phyloP scores from a whole-genome alignment of 1,140 invertebrate genomes.

The Epicauta chinensis region DNA sequence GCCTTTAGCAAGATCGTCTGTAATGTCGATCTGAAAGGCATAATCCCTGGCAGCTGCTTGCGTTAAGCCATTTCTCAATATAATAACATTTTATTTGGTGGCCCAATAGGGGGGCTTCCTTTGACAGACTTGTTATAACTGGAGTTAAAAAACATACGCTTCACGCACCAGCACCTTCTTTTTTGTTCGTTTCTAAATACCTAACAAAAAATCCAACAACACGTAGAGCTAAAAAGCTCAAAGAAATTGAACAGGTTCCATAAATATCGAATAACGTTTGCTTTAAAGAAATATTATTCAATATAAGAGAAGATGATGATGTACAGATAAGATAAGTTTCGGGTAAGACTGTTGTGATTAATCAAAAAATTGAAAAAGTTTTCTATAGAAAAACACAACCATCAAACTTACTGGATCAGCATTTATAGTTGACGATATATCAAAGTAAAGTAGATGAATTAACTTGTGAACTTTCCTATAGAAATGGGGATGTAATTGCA shows the following conservation, averaged over 20 bases:
- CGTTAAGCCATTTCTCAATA: constrained; percentile 28
- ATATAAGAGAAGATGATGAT: constrained; percentile 12
- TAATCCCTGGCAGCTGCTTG: constrained; percentile 28
- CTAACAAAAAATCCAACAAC: no score
- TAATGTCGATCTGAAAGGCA: constrained; percentile 18
- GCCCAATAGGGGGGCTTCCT: constrained; percentile 25
- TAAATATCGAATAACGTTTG: constrained; percentile 20
- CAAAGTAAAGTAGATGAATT: no score
- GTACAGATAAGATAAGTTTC: constrained; percentile 12
- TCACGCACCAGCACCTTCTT: constrained; percentile 26
- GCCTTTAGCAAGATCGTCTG: constrained; percentile 7
- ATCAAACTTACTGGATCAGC: no score
- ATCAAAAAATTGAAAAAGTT: no score
- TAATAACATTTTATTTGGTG: constrained; percentile 30
- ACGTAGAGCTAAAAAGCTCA: constrained; percentile 16
- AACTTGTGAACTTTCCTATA: no score
- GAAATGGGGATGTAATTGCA: no score
- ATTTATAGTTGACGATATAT: no score
- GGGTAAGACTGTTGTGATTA: constrained; percentile 4
- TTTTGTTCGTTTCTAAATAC: background rate
- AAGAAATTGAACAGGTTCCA: constrained; percentile 23
- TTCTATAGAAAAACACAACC: no score
- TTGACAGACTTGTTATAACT: constrained; percentile 28
- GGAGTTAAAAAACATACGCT: constrained; percentile 26
- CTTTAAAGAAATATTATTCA: constrained; percentile 11